Evolutionary conservation across 2,113 vertebrate species (phyloP).

Genomic region (Limanda limanda): DNA sequence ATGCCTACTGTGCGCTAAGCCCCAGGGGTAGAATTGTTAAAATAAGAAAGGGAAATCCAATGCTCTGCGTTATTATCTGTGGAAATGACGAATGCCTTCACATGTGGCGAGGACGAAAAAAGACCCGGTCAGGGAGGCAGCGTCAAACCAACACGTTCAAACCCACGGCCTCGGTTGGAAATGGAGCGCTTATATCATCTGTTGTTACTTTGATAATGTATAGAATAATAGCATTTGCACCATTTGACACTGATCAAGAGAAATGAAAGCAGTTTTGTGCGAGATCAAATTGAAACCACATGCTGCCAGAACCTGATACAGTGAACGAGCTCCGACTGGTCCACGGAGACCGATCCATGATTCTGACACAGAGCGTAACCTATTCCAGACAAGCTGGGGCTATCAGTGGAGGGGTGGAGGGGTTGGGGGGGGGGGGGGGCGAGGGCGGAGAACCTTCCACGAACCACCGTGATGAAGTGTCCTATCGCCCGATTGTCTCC

Average conservation of each 20-base stretch:
- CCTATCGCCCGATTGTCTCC: constrained; percentile 71
- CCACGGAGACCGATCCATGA: constrained; percentile 48
- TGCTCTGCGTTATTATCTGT: constrained; percentile 57
- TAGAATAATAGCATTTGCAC: constrained; percentile 63
- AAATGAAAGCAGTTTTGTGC: constrained; percentile 61
- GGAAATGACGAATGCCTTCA: constrained; percentile 60
- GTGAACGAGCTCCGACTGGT: constrained; percentile 50
- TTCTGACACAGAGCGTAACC: constrained; percentile 62
- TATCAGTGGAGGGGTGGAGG: constrained; percentile 37
- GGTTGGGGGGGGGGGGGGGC: constrained; percentile 12
- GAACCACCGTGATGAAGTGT: constrained; percentile 74
- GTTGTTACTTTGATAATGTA: constrained; percentile 70
- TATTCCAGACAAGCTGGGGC: constrained; percentile 74
- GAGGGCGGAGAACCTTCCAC: constrained; percentile 62
- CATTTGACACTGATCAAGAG: constrained; percentile 59
- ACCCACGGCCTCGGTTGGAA: constrained; percentile 42
- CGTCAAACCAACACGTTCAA: constrained; percentile 11
- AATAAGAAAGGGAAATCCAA: constrained; percentile 56
- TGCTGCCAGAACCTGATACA: constrained; percentile 68
- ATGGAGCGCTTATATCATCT: constrained; percentile 51
- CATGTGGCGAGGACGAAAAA: constrained; percentile 48
- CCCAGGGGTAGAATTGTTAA: constrained; percentile 37
- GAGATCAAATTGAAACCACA: constrained; percentile 77
- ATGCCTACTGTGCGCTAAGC: constrained; percentile 59
- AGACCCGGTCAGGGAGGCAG: constrained; percentile 18